Conservation (phyloP, 1,140 invertebrate species). For the Ceratina japonica region DNA sequence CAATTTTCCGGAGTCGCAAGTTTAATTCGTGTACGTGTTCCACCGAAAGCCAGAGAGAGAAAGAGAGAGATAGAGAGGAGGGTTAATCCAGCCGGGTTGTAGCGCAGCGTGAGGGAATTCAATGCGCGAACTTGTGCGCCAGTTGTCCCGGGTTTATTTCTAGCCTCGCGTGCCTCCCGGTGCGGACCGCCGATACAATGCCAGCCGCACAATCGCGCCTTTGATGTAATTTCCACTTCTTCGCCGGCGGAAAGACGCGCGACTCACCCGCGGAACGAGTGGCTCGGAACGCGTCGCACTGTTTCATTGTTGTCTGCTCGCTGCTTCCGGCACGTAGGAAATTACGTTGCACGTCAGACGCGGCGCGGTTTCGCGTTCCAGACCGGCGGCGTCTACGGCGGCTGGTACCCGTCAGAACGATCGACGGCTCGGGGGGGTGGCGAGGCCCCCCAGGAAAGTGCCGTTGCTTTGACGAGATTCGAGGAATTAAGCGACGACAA, state of each 20-base stretch:
- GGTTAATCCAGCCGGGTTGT: conserved; percentile 5
- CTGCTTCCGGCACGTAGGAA: conserved; percentile 63
- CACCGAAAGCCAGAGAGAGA: too few relatives aligned
- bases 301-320: conserved; percentile 51
- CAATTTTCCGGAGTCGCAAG: conserved; percentile 30
- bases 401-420: conserved; percentile 31
- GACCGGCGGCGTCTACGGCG: conserved; percentile 17
- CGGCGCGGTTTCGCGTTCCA: conserved; percentile 48
- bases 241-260: conserved; percentile 38
- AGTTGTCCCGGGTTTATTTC: conserved; percentile 24
- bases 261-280: background rate
- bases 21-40: conserved; percentile 16
- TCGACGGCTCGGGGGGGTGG: conserved; percentile 16
- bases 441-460: background rate
- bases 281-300: conserved; percentile 23
- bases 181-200: conserved; percentile 31
- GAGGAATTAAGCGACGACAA: conserved; percentile 28
- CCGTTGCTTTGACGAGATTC: conserved; percentile 21
- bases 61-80: background rate
- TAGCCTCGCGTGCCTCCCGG: conserved; percentile 1
- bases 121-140: conserved; percentile 21
- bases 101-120: conserved; percentile 1
- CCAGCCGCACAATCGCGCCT: conserved; percentile 34
- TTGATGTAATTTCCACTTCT: conserved; percentile 45
- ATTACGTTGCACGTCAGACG: conserved; percentile 62